phyloP scores from a whole-genome alignment of 2,888 invertebrate species.

The Ischnus inquisitorius region DNA sequence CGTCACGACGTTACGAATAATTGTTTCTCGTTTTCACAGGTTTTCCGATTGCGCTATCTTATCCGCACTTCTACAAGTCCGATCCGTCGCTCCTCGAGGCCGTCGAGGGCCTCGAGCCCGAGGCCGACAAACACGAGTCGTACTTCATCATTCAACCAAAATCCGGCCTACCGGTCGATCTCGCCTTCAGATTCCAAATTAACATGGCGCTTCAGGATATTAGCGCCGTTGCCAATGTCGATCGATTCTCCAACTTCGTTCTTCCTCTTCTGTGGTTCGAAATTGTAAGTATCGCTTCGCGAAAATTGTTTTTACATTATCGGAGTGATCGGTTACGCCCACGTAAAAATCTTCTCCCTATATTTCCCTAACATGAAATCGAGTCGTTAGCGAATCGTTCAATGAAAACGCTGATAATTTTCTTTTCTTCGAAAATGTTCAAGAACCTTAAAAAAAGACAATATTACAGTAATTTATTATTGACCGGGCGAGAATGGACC shows the following conservation, averaged over 20 bases:
- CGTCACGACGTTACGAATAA: not conserved
- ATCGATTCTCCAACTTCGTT: constrained; percentile 90
- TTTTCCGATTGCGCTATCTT: constrained; percentile 95
- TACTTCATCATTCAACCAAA: constrained; percentile 93
- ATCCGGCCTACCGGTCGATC: constrained; percentile 92
- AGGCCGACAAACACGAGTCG: constrained; percentile 89
- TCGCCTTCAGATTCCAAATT: constrained; percentile 94
- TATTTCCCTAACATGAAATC: no score
- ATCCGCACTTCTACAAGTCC: constrained; percentile 94
- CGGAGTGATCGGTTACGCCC: not conserved
- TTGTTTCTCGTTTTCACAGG: constrained; percentile 84
- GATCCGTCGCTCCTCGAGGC: constrained; percentile 89
- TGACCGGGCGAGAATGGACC: no score
- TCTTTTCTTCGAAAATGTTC: no score
- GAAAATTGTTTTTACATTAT: not conserved
- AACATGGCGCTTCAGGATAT: constrained; percentile 93
- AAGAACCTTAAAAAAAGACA: no score
- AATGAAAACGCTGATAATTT: no score
- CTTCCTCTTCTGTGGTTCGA: constrained; percentile 96
- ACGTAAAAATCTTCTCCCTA: no score
- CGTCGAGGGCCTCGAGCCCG: constrained; percentile 90
- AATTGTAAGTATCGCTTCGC: constrained; percentile 90
- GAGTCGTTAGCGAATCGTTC: no score
- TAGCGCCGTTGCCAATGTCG: constrained; percentile 88
- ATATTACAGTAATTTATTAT: no score